These are phyloP conservation scores for Callaeas wilsoni DNA, from an alignment of 2,113 vertebrate genomes.

Conservation along the genomic window DNA sequence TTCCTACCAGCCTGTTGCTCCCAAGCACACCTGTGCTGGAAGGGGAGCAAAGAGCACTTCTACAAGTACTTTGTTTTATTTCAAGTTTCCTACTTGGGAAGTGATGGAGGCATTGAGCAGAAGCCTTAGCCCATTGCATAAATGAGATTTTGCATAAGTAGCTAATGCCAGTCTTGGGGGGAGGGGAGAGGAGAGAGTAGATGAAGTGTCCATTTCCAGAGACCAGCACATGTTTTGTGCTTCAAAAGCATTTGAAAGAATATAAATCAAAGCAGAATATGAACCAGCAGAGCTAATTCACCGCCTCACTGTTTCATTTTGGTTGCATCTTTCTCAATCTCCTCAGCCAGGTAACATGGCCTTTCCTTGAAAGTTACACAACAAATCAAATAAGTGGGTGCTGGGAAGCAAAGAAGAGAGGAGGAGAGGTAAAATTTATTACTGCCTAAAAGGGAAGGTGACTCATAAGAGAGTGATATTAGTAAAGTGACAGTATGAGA, in stretches of 20 bases:
- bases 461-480: conserved; percentile 63
- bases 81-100: not conserved
- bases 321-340: conserved; percentile 25
- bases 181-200: not conserved
- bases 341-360: conserved; percentile 47
- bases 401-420: not conserved
- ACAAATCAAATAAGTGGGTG: conserved; percentile 52
- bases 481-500: conserved; percentile 55
- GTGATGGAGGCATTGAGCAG: not conserved
- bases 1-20: not conserved
- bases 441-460: conserved; percentile 65
- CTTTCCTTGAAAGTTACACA: conserved; percentile 64
- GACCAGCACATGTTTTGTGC: conserved; percentile 11
- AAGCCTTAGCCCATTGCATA: conserved; percentile 23
- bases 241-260: conserved; percentile 37
- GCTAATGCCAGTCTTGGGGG: not conserved
- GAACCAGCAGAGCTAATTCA: conserved; percentile 41
- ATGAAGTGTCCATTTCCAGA: conserved; percentile 46
- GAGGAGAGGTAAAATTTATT: conserved; percentile 56
- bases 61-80: not conserved
- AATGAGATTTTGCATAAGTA: conserved; percentile 48
- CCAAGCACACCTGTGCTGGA: not conserved
- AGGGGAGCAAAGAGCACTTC: not conserved
- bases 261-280: conserved; percentile 64
- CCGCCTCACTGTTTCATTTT: conserved; percentile 35